Evolutionary conservation across 2,113 vertebrate genomes (phyloP).

Genomic region (Corvus moneduloides): DNA sequence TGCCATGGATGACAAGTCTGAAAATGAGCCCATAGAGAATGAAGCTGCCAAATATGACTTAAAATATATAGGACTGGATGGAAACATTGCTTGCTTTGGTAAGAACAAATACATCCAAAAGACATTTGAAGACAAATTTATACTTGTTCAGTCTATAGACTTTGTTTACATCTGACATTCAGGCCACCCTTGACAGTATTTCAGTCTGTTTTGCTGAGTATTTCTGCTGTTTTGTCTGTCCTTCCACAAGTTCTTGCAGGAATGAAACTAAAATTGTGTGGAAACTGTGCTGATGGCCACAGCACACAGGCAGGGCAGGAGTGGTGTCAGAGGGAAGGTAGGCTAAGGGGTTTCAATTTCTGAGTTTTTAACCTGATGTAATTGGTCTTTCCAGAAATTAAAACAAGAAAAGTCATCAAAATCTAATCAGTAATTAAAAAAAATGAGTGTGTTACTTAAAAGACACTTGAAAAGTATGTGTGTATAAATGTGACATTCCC

Average conservation of each 20-base stretch:
- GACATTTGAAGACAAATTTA: not conserved
- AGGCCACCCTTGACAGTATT: not conserved
- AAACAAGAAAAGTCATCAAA: not conserved
- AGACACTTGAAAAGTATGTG: not conserved
- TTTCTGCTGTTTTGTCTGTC: not conserved
- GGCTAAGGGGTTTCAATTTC: not conserved
- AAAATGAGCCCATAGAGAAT: constrained; percentile 91
- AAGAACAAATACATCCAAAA: constrained; percentile 49
- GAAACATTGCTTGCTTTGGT: constrained; percentile 99
- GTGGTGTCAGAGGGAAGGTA: not conserved
- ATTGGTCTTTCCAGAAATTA: not conserved
- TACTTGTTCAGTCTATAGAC: not conserved
- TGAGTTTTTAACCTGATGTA: not conserved
- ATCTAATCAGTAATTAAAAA: not conserved
- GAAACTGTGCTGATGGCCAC: not conserved
- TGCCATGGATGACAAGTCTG: constrained; percentile 93
- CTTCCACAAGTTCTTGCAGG: not conserved
- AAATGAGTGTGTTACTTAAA: not conserved
- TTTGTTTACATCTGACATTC: not conserved
- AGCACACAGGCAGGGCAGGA: not conserved
- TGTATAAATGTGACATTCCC: not conserved
- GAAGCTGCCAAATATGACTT: constrained; percentile 95
- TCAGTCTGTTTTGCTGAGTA: not conserved
- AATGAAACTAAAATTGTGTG: not conserved
- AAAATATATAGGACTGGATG: constrained; percentile 96